phyloP scores from a whole-genome alignment of 2,888 invertebrate species.

The Sinodicranocentrus sp. region DNA sequence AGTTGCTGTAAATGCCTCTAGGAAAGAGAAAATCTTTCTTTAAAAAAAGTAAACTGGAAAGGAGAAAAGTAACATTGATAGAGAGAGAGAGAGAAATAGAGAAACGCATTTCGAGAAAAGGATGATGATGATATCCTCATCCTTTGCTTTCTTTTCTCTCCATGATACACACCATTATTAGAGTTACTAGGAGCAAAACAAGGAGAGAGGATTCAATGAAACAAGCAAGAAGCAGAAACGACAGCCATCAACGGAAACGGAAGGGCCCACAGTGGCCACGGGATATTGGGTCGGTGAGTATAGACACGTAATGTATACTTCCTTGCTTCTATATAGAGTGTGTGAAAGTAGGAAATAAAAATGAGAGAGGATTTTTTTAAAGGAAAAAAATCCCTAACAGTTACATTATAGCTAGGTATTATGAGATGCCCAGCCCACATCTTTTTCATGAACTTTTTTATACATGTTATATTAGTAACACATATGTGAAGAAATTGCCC shows the following conservation, averaged over 20 bases:
- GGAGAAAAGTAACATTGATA: not conserved
- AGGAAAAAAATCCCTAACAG: too few relatives aligned
- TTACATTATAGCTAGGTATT: too few relatives aligned
- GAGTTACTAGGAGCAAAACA: not conserved
- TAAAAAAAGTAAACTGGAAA: too few relatives aligned
- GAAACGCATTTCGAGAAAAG: not conserved
- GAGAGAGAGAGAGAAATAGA: not conserved
- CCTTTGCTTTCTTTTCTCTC: not conserved
- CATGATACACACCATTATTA: not conserved
- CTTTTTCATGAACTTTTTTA: not conserved
- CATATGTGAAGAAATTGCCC: conserved; percentile 44
- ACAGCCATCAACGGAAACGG: conserved; percentile 59
- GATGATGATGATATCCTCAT: not conserved
- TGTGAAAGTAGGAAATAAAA: not conserved
- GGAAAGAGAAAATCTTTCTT: too few relatives aligned
- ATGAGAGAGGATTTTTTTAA: conserved; percentile 22
- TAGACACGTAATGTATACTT: not conserved
- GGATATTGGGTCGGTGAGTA: conserved; percentile 40
- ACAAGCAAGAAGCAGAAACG: conserved; percentile 35
- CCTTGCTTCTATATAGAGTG: not conserved
- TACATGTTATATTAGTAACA: not conserved
- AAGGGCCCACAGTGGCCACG: conserved; percentile 54
- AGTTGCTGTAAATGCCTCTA: too few relatives aligned
- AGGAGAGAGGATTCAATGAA: conserved; percentile 15
- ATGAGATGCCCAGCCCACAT: too few relatives aligned